Evolutionary conservation across 2,113 vertebrate genomes (phyloP).

Genomic region (Toxotes jaculatrix): DNA sequence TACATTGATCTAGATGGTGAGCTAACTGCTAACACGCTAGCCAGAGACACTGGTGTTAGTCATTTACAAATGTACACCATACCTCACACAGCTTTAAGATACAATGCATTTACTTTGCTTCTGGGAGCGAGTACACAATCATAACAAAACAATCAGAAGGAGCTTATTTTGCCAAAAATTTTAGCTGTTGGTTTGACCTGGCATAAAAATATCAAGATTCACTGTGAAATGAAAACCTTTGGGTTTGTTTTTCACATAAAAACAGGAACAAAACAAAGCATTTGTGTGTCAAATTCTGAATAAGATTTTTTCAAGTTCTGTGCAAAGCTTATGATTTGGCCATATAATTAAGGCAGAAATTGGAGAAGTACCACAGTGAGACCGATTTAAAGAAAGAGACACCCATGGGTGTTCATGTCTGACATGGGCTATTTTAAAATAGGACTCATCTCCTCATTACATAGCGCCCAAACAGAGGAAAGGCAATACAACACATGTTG

Average conservation of each 20-base stretch:
- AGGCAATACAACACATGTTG: not conserved
- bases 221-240: not conserved
- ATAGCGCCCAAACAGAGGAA: not conserved
- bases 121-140: not conserved
- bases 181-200: not conserved
- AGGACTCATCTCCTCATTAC: conserved; percentile 23
- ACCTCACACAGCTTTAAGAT: too few relatives aligned
- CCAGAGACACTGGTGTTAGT: too few relatives aligned
- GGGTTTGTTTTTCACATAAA: not conserved
- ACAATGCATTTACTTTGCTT: not conserved
- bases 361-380: not conserved
- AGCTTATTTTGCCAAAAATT: not conserved
- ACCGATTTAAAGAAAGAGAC: conserved; percentile 22
- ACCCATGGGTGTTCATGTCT: conserved; percentile 6
- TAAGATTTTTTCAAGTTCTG: not conserved
- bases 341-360: conserved; percentile 6
- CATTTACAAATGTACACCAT: too few relatives aligned
- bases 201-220: not conserved
- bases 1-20: too few relatives aligned
- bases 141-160: not conserved
- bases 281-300: not conserved
- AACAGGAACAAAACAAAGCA: not conserved
- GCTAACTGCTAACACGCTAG: too few relatives aligned
- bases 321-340: not conserved
- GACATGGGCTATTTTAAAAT: conserved; percentile 19